Base-by-base conservation (phyloP, 2,113 vertebrate species). In the Podarcis muralis region DNA sequence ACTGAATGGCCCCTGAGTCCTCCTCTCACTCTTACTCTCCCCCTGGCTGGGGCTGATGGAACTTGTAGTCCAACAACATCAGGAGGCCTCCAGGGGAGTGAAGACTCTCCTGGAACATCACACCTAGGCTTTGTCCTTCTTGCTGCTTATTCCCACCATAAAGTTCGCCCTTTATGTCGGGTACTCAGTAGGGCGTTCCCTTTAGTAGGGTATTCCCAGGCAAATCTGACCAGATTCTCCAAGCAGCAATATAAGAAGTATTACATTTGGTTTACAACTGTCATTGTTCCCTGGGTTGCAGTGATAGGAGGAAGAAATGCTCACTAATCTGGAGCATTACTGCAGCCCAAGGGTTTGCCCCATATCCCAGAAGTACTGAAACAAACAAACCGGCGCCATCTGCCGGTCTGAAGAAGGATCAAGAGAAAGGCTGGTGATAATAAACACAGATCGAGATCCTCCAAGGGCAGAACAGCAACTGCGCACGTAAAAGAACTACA, bases 341-440 rank as follows among this genome's bases (percentile, higher is more conserved):
- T 59, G 18, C n/a, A 57, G 79, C 89, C 72, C 48, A 32, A 40
- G 57, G 30, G 30, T 40, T 72, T 85, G 78, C 30, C 37, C 88
- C 85, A 87, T 78, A 79, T 65, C 27, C 74, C 35, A 32, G 15
- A 43, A 40, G 43, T 30, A 69, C 32, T 12, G 62, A 87, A 87
- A 78, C 6, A 78, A 76, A 35, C n/a, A 86, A 30, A 4, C 68
- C 30, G 78, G 65, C 27, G 35, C 85, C 89, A 87, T 72, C 89
- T 62, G 43, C 85, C 79, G 89, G 43, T n/a, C 20, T 3, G 25
- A 90, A 8, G 62, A 69, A 83, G 65, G 13, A 88, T 9, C 1
- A 25, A 72, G 22, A 57, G 15, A 76, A 65, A 40, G 74, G 37
- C 16, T 6, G 48, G 48, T 53, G 2, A 12, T 15, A 11, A 2